Evolutionary conservation across 2,888 invertebrate species (phyloP), one percentile per base, ranked within the genome.

Genomic region (Heliconius hortense): DNA sequence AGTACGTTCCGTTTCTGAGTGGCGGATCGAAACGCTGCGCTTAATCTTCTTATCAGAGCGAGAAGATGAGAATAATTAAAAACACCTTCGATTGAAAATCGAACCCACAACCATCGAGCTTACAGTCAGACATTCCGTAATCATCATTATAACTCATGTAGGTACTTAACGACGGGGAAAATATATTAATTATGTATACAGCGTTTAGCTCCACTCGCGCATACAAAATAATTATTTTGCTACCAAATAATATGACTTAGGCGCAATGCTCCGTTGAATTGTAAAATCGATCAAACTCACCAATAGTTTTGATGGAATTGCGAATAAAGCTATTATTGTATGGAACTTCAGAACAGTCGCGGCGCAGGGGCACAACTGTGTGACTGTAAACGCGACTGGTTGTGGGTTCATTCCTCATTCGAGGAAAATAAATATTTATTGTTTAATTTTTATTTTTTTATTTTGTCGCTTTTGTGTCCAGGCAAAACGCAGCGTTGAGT

Each of bases 191-290:
- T 0, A 15, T 48, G 48, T 48, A 48, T 68, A 28, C 10, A 48
- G 21, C 48, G 21, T 28, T 53, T 53, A 53, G 4, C 48, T 7
- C 28, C 28, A 31, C 1, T 31, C 28, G 21, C 11, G 21, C 26
- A 48, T 48, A 64, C 48, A 68, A 68, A 68, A 53, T n/a, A 68
- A 68, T 68, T 68, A 53, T 68, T 68, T 26, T 53, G 48, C 28
- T n/a, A 21, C 68, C 28, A 68, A 68, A n/a, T 68, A 28, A 53
- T 68, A 68, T 53, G 28, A 68, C 68, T 68, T 68, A 68, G 21
- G 56, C n/a, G 53, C 13, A n/a, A 56, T 31, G 56, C 69, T 69
- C 56, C 31, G 28, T 15, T 53, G 53, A 69, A n/a, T 56, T 69
- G 69, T 69, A 24, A 53, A 69, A 69, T 69, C 69, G 31, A 69